Conservation (phyloP, 2,797 vertebrate species). For the Cetoscarus ocellatus region DNA sequence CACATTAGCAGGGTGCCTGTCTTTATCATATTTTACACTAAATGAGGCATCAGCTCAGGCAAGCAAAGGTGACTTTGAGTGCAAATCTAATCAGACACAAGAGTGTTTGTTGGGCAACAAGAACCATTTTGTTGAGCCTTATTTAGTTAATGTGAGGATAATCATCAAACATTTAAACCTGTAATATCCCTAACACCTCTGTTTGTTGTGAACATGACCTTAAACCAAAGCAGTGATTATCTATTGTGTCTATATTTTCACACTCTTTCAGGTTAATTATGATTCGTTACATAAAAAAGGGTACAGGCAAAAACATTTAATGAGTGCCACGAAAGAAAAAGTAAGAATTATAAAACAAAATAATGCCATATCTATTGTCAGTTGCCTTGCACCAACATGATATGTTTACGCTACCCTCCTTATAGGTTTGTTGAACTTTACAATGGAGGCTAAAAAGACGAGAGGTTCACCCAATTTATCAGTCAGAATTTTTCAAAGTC, state of each 20-base stretch:
- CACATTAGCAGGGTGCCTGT: not conserved
- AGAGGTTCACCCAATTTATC: too few relatives aligned
- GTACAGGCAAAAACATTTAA: not conserved
- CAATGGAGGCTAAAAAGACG: too few relatives aligned
- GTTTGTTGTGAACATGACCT: constrained; percentile 3
- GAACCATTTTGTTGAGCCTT: not conserved
- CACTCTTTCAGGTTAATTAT: not conserved
- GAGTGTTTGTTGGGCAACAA: not conserved
- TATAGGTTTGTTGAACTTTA: too few relatives aligned
- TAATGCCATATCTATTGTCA: too few relatives aligned
- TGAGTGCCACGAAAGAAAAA: not conserved
- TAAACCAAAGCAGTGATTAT: constrained; percentile 6
- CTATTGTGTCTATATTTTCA: not conserved
- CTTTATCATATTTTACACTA: not conserved
- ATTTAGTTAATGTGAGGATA: not conserved
- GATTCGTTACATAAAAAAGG: not conserved
- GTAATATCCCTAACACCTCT: constrained; percentile 9
- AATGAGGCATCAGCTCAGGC: too few relatives aligned
- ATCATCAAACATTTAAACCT: not conserved
- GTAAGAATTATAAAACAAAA: too few relatives aligned
- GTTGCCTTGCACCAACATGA: too few relatives aligned
- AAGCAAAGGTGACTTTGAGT: too few relatives aligned
- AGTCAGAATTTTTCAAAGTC: too few relatives aligned
- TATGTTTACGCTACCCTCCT: too few relatives aligned
- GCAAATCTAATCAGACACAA: too few relatives aligned